These are phyloP conservation scores for Osmoderma eremita DNA, from an alignment of 2,888 invertebrate species.

Conservation along the genomic window DNA sequence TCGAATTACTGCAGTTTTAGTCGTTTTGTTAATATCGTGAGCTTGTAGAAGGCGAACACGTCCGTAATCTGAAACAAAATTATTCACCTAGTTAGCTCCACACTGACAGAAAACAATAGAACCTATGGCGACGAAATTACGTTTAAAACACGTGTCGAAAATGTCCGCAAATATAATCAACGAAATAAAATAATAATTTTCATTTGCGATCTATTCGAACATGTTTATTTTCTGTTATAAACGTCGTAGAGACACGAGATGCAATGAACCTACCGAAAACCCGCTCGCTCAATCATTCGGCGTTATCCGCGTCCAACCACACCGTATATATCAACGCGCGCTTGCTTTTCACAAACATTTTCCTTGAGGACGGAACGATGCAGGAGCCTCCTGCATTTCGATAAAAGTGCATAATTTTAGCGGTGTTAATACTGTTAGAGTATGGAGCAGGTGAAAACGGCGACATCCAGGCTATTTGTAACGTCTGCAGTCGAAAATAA, in stretches of 20 bases:
- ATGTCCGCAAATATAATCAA: conserved; percentile 1
- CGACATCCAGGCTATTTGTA: conserved; percentile 80
- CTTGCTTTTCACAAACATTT: conserved; percentile 65
- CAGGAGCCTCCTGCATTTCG: conserved; percentile 69
- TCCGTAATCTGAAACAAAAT: too few species aligned
- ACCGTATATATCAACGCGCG: conserved; percentile 64
- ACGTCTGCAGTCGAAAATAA: conserved; percentile 86
- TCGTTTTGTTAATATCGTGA: too few species aligned
- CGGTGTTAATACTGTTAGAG: conserved; percentile 65
- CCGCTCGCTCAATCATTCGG: conserved; percentile 51
- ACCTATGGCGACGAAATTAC: not conserved
- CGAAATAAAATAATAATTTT: conserved; percentile 33
- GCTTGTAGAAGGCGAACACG: too few species aligned
- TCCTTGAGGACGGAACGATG: conserved; percentile 69
- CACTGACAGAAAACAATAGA: conserved; percentile 12
- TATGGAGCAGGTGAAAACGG: conserved; percentile 71
- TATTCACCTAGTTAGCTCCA: too few species aligned
- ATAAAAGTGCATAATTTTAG: conserved; percentile 69
- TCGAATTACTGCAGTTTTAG: too few species aligned
- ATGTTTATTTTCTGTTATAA: conserved; percentile 37
- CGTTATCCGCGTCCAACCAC: conserved; percentile 52
- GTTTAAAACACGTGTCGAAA: not conserved
- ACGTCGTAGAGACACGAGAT: conserved; percentile 39
- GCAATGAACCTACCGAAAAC: conserved; percentile 41
- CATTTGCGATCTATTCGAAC: conserved; percentile 22